Conservation (phyloP, 2,888 invertebrate genomes). For the Hirudinaria manillensis region DNA sequence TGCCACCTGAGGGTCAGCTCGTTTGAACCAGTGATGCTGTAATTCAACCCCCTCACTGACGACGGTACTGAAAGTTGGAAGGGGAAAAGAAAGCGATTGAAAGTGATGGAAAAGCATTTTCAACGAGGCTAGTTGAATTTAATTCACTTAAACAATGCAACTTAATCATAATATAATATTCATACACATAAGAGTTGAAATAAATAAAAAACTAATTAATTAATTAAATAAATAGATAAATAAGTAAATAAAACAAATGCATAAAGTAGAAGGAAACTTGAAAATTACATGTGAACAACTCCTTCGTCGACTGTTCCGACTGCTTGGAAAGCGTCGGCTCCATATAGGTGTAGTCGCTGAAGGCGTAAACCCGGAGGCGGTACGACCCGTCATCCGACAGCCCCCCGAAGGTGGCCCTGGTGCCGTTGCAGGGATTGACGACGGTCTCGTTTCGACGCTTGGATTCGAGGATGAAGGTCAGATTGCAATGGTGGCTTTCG, state of each 20-base stretch:
- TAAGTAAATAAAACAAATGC: too few species aligned
- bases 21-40: background rate
- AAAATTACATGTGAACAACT: background rate
- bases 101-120: too few species aligned
- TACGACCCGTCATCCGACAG: background rate
- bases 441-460: background rate
- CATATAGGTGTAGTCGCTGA: background rate
- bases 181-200: too few species aligned
- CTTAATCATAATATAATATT: background rate
- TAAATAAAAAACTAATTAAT: background rate
- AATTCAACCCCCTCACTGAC: background rate
- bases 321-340: background rate
- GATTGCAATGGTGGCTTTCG: background rate
- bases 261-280: background rate
- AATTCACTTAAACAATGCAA: background rate
- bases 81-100: background rate
- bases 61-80: background rate
- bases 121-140: background rate
- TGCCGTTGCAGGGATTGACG: background rate
- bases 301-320: background rate
- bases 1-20: conserved; percentile 8
- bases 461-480: background rate
- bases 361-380: background rate
- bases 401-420: background rate
- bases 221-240: too few species aligned